Percentiles rank a stretch among this genome's conserved stretches.
These are phyloP conservation scores for Cladopsammia gracilis DNA, from an alignment of 64 coral and sea anemone genomes.

Conservation along the genomic window DNA sequence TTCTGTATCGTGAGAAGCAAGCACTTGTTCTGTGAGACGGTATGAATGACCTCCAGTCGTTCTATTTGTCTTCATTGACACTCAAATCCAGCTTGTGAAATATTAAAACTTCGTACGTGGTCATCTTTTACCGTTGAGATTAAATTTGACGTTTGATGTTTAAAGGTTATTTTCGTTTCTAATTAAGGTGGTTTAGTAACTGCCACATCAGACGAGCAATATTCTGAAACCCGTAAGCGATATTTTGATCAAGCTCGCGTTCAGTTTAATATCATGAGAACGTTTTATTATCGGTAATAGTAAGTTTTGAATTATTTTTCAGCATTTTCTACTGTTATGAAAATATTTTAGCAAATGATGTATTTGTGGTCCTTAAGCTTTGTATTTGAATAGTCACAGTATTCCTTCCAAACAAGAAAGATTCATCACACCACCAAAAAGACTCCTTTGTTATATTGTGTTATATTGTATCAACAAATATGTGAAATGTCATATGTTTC, in stretches of 20 bases:
- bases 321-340: neutral
- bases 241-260: neutral
- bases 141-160: neutral
- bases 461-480: neutral
- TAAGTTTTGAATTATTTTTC: too few relatives aligned
- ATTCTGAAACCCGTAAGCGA: neutral
- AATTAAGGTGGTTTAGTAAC: neutral
- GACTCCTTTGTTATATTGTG: neutral
- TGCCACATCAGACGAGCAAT: neutral
- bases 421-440: neutral
- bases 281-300: neutral
- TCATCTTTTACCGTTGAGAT: neutral
- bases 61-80: neutral
- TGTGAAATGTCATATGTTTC: conserved; percentile 46
- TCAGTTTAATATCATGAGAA: neutral
- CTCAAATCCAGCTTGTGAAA: neutral
- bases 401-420: neutral
- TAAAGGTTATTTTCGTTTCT: neutral
- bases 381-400: neutral
- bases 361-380: neutral
- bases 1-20: neutral
- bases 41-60: neutral
- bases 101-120: neutral
- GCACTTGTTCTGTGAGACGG: neutral
- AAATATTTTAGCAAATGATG: neutral